These are phyloP conservation scores for Barbus barbus DNA, from an alignment of 2,113 vertebrate genomes.

Conservation along the genomic window DNA sequence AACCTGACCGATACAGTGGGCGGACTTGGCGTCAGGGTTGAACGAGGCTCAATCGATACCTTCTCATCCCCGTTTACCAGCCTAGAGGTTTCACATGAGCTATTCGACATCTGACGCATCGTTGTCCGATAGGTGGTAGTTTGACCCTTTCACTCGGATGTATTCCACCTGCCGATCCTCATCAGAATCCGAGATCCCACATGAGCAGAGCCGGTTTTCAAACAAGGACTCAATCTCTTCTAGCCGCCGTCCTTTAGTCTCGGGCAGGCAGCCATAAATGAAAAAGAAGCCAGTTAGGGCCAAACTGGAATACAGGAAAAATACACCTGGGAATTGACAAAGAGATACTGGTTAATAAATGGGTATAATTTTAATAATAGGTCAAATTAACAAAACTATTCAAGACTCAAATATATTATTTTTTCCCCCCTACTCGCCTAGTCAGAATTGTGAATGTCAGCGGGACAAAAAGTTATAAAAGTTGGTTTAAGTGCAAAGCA, in stretches of 20 bases:
- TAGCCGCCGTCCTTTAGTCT: conserved; percentile 92
- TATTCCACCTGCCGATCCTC: conserved; percentile 96
- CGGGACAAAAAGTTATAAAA: too few relatives aligned
- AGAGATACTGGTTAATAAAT: background rate
- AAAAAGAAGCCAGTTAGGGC: conserved; percentile 88
- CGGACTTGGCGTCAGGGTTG: conserved; percentile 39
- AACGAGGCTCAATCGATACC: conserved; percentile 35
- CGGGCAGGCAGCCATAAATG: conserved; percentile 92
- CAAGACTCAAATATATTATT: background rate
- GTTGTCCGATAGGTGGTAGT: conserved; percentile 99
- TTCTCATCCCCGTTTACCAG: conserved; percentile 13
- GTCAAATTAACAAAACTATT: background rate
- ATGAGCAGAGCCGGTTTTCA: conserved; percentile 90
- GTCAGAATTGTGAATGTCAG: background rate
- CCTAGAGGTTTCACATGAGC: conserved; percentile 29
- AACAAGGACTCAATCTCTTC: conserved; percentile 97
- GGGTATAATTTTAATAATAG: background rate
- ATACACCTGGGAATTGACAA: conserved; percentile 82
- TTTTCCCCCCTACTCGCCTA: background rate
- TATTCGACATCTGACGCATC: conserved; percentile 98
- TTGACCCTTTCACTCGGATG: conserved; percentile 97
- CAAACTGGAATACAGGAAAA: conserved; percentile 94
- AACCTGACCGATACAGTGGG: conserved; percentile 42
- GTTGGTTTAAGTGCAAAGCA: too few relatives aligned
- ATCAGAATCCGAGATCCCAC: conserved; percentile 89